Conservation (phyloP, 2,113 vertebrate genomes). For the Ia io region DNA sequence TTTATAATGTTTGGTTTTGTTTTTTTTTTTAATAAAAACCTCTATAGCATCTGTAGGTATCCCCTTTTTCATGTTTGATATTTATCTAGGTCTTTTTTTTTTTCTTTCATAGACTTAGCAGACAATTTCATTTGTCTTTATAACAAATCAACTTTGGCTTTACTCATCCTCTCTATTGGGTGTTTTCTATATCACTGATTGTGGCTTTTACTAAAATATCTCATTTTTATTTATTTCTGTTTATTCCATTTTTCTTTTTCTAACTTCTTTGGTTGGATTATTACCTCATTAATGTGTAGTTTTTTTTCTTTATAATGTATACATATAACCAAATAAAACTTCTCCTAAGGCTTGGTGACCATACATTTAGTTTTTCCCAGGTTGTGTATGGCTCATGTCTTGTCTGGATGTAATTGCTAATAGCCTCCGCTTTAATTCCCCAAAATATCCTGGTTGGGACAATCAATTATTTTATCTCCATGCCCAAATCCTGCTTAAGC, state of each 20-base stretch:
- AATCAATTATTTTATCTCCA: neutral
- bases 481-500: neutral
- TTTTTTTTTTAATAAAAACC: neutral
- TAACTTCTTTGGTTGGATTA: neutral
- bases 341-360: neutral
- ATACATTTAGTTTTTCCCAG: neutral
- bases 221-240: neutral
- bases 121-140: neutral
- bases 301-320: neutral
- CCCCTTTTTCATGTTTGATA: neutral
- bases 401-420: neutral
- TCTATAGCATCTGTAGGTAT: neutral
- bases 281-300: neutral
- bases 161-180: neutral
- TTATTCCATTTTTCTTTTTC: neutral
- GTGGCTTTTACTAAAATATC: neutral
- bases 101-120: neutral
- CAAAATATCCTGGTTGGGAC: neutral
- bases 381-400: neutral
- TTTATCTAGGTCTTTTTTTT: neutral
- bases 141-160: neutral
- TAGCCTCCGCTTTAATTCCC: neutral
- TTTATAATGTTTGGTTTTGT: neutral
- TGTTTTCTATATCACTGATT: slow-evolving; percentile 16
- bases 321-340: neutral